phyloP scores from a whole-genome alignment of 2,797 vertebrate genomes.

The Lophius americanus region DNA sequence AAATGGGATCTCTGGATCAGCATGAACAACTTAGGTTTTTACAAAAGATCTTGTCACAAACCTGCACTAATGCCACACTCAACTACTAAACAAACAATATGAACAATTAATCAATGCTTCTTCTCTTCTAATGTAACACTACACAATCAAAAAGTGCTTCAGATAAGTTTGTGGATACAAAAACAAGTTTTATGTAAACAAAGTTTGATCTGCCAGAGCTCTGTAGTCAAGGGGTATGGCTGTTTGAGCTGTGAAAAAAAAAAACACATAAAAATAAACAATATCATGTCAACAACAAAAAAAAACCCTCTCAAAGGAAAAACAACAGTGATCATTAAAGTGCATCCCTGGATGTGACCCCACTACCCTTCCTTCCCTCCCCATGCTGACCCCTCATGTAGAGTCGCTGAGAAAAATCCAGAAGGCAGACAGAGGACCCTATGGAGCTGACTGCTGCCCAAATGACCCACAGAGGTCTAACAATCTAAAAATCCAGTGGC shows the following conservation, averaged over 20 bases:
- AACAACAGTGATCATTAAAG: slow-evolving; percentile 79
- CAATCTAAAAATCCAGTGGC: slow-evolving; percentile 78
- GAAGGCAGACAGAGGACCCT: slow-evolving; percentile 56
- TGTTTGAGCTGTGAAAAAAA: slow-evolving; percentile 75
- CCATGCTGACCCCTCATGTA: slow-evolving; percentile 52
- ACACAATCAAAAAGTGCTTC: slow-evolving; percentile 84
- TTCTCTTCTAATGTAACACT: slow-evolving; percentile 77
- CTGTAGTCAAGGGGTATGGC: slow-evolving; percentile 76
- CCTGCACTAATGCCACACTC: slow-evolving; percentile 63
- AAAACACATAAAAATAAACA: slow-evolving; percentile 51
- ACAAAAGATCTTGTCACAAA: slow-evolving; percentile 63
- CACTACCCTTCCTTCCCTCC: slow-evolving; percentile 27
- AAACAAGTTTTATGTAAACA: slow-evolving; percentile 75
- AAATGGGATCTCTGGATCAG: slow-evolving; percentile 53
- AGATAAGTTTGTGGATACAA: slow-evolving; percentile 78
- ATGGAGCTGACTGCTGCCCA: slow-evolving; percentile 55
- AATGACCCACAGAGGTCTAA: slow-evolving; percentile 59
- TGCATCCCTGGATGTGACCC: slow-evolving; percentile 78
- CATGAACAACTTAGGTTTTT: slow-evolving; percentile 54
- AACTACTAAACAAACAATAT: slow-evolving; percentile 65
- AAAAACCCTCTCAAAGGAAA: slow-evolving; percentile 44
- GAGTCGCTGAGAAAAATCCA: slow-evolving; percentile 53
- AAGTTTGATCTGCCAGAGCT: slow-evolving; percentile 75
- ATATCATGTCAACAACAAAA: slow-evolving; percentile 33
- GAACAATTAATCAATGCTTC: slow-evolving; percentile 72